Evolutionary conservation across 2,797 vertebrate genomes (phyloP), one percentile per base, ranked within the genome.

Genomic region (Galago senegalensis): DNA sequence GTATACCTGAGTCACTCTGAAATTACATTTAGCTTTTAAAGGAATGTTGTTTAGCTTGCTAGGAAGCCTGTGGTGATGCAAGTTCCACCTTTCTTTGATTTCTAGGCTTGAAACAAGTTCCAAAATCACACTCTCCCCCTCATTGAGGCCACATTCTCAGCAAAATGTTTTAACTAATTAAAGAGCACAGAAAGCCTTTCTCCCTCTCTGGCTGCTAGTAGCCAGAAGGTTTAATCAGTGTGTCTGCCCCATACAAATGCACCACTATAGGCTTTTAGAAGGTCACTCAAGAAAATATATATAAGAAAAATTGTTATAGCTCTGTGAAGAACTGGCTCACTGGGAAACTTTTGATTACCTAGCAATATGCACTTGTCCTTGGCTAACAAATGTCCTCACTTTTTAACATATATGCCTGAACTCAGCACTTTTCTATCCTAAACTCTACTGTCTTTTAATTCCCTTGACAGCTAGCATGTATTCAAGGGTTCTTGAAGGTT

Each of bases 391-490:
- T 20, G 8, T 73, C 86, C 73, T 93, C 73, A 18, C 13, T 17
- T 92, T 97, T 88, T 89, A 80, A 93, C 82, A 85, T 75, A 31
- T 0, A 49, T 61, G 85, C 58, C 73, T 96, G 80, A 92, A 46
- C 87, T 84, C 97, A 93, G 97, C 88, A 75, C 69, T 96, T 93
- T 91, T 87, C 65, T 94, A 92, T 93, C 27, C 87, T 81, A 76
- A 76, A 91, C 58, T 76, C 92, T 3, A 72, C 63, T 73, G 31
- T 70, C 75, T 72, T 95, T 98, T 85, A 95, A 92, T 96, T 53
- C 77, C 91, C 93, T 95, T 81, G 91, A 95, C 91, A 89, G 91
- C 0, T 89, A 89, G 40, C 27, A 4, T 25, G 34, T 37, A 65
- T 86, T 67, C 93, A 93, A 23, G 43, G 58, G 94, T 83, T 65